Evolutionary conservation across 2,113 vertebrate species (phyloP).

Genomic region (Cryptomyrus ogoouensis): DNA sequence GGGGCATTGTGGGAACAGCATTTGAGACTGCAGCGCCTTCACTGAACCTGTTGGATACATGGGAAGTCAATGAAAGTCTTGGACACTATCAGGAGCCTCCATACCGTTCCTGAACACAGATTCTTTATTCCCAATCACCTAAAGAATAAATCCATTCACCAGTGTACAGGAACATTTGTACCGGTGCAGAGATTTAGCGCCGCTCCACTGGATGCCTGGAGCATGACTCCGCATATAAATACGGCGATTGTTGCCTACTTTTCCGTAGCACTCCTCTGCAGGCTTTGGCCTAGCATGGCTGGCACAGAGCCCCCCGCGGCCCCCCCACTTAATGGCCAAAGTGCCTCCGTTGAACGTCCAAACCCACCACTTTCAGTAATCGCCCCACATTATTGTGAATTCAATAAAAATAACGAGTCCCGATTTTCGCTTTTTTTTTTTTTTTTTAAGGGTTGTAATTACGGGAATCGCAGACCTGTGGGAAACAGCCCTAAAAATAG

Average conservation of each 20-base stretch:
- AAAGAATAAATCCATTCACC: conserved; percentile 12
- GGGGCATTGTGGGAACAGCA: neutral
- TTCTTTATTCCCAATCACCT: conserved; percentile 7
- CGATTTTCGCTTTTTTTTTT: conserved; percentile 12
- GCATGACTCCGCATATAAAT: conserved; percentile 18
- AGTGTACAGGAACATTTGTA: conserved; percentile 4
- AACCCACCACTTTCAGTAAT: conserved; percentile 24
- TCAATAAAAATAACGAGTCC: conserved; percentile 28
- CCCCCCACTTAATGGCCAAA: conserved; percentile 17
- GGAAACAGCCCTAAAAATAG: conserved; percentile 26
- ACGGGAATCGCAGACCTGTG: conserved; percentile 17
- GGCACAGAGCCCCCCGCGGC: neutral
- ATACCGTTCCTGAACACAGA: neutral
- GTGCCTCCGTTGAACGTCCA: conserved; percentile 16
- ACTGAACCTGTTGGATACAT: neutral
- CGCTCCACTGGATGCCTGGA: neutral
- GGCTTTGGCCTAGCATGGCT: conserved; percentile 6
- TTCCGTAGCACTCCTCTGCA: neutral
- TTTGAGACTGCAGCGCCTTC: neutral
- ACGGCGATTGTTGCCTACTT: conserved; percentile 4
- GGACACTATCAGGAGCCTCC: neutral
- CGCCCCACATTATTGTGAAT: conserved; percentile 20
- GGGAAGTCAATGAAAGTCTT: neutral
- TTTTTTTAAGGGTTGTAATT: conserved; percentile 17
- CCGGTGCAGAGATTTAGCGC: conserved; percentile 13